Conservation (phyloP, 2,797 vertebrate genomes). For the Tamandua tetradactyla region DNA sequence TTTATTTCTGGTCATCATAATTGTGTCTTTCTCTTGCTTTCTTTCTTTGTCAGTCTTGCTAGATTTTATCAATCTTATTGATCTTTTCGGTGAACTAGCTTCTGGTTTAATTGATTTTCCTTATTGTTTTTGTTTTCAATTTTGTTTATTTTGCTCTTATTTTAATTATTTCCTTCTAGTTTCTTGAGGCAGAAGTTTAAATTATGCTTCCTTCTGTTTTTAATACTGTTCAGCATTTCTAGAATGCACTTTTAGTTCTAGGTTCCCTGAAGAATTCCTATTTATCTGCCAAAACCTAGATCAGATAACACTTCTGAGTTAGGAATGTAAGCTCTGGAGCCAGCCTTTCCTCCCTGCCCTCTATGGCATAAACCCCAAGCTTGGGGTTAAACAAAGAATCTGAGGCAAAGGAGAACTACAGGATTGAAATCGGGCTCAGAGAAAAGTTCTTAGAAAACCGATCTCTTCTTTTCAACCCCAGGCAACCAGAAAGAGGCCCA, state of each 20-base stretch:
- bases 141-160: not conserved
- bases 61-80: not conserved
- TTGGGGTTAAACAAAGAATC: constrained; percentile 19
- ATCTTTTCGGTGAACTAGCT: constrained; percentile 18
- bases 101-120: not conserved
- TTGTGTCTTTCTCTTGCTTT: constrained; percentile 4
- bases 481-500: not conserved
- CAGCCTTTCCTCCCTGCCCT: not conserved
- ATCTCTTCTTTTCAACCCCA: constrained; percentile 3
- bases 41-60: not conserved
- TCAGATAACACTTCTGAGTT: not conserved
- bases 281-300: constrained; percentile 4
- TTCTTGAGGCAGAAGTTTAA: not conserved
- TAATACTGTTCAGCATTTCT: not conserved
- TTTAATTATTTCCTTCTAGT: constrained; percentile 11
- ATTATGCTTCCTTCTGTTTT: not conserved
- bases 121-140: not conserved
- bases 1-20: not conserved
- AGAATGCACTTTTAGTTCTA: not conserved
- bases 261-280: constrained; percentile 1
- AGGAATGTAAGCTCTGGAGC: not conserved
- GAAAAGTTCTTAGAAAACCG: not conserved
- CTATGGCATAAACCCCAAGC: not conserved
- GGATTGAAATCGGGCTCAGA: not conserved
- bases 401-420: not conserved